Base-by-base conservation (phyloP, 2,888 invertebrate genomes). In the Latheticus oryzae region DNA sequence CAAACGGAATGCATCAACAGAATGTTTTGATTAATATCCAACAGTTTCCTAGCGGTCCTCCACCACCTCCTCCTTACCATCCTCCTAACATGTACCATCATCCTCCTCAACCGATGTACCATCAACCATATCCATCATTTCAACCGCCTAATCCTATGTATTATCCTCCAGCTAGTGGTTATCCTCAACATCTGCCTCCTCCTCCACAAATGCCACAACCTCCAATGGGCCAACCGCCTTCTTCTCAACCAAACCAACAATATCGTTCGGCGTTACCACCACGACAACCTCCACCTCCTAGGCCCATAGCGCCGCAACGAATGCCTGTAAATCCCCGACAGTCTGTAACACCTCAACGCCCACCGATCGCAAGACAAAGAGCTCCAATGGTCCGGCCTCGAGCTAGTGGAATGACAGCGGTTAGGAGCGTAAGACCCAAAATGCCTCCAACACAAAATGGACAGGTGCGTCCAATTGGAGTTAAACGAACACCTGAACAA, bases 1-100 rank as follows among this genome's bases (percentile, higher is more conserved):
- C 66, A 17, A 70, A 68, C 40, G 72, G 73, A 37, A 82, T 85
- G 47, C 85, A 85, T 67, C 86, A 86, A 68, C 86, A 86, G 69
- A 85, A 85, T 69, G 85, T 86, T 1, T 81, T 85, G 77, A 85
- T 86, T 38, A 86, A 86, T 65, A 85, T 85, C 17, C 85, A 86
- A 69, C 85, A 85, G 37, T 85, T 85, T 66, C 85, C 85, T 2
- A 83, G 84, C 17, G 73, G 75, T 9, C 76, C 77, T 16, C 74
- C 73, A 11, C 75, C 71, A 45, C 73, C 71, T 1, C 79, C 80
- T 16, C 82, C 82, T 7, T 80, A 79, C 47, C 79, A 80, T 7
- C 80, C 80, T 1, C 82, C 80, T 12, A 74, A 80, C 15, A 83
- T 83, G 66, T 80, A 78, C 33, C 68, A 64, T 48, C 73, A 69